These are phyloP conservation scores for Eretmocerus hayati DNA, from an alignment of 2,888 invertebrate genomes.

Conservation along the genomic window DNA sequence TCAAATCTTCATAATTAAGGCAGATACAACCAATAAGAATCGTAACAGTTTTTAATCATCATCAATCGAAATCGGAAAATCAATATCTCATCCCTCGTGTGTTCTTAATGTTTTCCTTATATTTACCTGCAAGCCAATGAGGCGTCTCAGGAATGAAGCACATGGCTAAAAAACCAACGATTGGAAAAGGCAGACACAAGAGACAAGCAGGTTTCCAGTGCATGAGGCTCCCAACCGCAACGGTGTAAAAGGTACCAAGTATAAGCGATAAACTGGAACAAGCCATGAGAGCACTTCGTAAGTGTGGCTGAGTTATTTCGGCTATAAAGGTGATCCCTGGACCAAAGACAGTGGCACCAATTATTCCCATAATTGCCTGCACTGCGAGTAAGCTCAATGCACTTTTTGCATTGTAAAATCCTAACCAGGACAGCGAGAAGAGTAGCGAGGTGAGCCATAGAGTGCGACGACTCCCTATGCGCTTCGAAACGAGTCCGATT, in stretches of 20 bases:
- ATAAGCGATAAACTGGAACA: conserved; percentile 57
- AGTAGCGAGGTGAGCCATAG: background rate
- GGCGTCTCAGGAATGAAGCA: conserved; percentile 75
- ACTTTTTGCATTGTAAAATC: conserved; percentile 3
- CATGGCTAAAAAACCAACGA: conserved; percentile 57
- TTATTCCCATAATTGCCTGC: background rate
- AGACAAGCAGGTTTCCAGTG: conserved; percentile 66
- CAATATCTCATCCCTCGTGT: too few relatives aligned
- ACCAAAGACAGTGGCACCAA: background rate
- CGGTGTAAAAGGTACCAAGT: conserved; percentile 67
- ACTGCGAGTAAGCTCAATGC: background rate
- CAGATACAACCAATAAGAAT: background rate
- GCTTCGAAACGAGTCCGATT: conserved; percentile 1
- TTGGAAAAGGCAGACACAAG: conserved; percentile 59
- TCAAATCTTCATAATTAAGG: too few relatives aligned
- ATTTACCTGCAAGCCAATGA: conserved; percentile 66
- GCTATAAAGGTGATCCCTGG: conserved; percentile 2
- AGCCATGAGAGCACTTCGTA: conserved; percentile 3
- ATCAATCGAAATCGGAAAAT: background rate
- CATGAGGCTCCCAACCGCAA: conserved; percentile 63
- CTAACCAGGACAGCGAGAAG: background rate
- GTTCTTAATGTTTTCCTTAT: too few relatives aligned
- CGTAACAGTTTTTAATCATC: background rate
- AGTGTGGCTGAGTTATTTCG: conserved; percentile 1
- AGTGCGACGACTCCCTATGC: background rate